Evolutionary conservation across 2,113 vertebrate genomes (phyloP).

Genomic region (Notarius quadriscutis): DNA sequence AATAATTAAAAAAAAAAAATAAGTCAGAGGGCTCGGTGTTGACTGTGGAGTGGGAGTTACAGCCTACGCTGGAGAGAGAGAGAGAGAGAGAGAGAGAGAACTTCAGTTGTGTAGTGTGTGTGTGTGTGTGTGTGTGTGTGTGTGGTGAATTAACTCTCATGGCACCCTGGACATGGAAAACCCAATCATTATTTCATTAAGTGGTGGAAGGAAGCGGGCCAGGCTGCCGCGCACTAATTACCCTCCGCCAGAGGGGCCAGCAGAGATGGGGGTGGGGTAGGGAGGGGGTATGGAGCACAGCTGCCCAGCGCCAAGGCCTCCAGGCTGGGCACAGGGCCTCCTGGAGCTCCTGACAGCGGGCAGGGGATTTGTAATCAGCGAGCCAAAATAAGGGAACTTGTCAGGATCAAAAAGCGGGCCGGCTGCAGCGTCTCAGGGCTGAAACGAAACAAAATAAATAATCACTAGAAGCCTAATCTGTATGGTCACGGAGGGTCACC

Average conservation of each 20-base stretch:
- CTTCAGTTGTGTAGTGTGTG: constrained; percentile 18
- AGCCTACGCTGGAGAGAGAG: constrained; percentile 34
- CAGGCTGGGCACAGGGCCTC: constrained; percentile 53
- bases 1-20: constrained; percentile 3
- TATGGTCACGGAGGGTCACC: background rate
- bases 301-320: constrained; percentile 64
- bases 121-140: constrained; percentile 40
- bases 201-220: constrained; percentile 72
- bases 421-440: background rate
- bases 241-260: constrained; percentile 68
- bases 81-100: constrained; percentile 14
- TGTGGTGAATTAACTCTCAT: constrained; percentile 75
- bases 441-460: background rate
- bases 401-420: background rate
- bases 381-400: constrained; percentile 3
- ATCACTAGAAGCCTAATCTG: background rate
- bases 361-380: background rate
- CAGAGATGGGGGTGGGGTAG: constrained; percentile 44
- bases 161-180: constrained; percentile 79
- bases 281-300: constrained; percentile 54
- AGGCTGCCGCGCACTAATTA: constrained; percentile 78
- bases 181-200: constrained; percentile 82
- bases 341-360: constrained; percentile 32
- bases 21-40: constrained; percentile 3
- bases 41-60: constrained; percentile 38